Evolutionary conservation across 2,113 vertebrate genomes (phyloP), one percentile per base, ranked within the genome.

Genomic region (Centrocercus urophasianus): DNA sequence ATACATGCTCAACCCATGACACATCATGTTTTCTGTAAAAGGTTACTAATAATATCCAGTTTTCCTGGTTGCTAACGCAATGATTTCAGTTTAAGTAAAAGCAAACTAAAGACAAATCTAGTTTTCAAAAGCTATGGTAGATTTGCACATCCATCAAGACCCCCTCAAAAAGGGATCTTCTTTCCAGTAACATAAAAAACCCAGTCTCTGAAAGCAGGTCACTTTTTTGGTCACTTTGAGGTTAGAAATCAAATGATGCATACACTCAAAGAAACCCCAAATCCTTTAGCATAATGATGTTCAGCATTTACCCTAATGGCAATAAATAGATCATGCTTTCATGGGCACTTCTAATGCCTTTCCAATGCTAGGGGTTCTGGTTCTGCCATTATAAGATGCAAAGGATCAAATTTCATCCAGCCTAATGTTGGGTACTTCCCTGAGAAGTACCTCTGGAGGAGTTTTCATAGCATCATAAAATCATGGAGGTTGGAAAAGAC

Each of bases 1-100:
- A 89, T 70, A 79, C 12, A 54, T 14, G 28, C 89, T 89, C 93
- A 78, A 78, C 57, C 65, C 77, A 82, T 79, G 89, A 93, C 90
- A 90, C 74, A 89, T 54, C 52, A 76, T 48, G 13, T 76, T 86
- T 92, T 63, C 89, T 87, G 81, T 92, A 73, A 96, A 78, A 95
- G 21, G 74, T 92, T 94, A 65, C 93, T 95, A 94, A 96, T 89
- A 87, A 89, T 85, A 94, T 38, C 48, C 91, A 93, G 86, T 87
- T 3, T 70, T 89, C 48, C 86, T 70, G 47, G 61, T 69, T 94
- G 70, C 92, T 82, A 82, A 42, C 1, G 0, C n/a, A 73, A 22
- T 86, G 71, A 48, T 95, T 95, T 87, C 86, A 89, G 80, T 94
- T 93, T 43, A 90, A 82, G 73, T 57, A 84, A 92, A 83, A 90